Percentiles rank a stretch among this genome's conserved stretches.
Conservation (phyloP, 2,797 vertebrate genomes). For the Trachops cirrhosus region DNA sequence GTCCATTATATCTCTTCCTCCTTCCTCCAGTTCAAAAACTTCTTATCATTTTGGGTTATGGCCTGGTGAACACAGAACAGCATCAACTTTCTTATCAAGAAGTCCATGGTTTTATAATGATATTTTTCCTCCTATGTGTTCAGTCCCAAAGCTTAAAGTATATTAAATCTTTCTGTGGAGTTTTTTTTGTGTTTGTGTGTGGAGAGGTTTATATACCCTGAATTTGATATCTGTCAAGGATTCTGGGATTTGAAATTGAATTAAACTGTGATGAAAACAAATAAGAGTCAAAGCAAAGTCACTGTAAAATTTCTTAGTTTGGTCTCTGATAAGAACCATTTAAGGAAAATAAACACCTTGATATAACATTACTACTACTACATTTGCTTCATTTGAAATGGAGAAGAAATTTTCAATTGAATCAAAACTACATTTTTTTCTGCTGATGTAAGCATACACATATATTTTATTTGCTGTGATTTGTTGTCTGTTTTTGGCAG, state of each 20-base stretch:
- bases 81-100: background rate
- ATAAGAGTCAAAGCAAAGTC: slow-evolving; percentile 27
- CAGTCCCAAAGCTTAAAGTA: background rate
- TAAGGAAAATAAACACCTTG: slow-evolving; percentile 6
- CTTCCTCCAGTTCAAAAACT: background rate
- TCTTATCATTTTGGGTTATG: background rate
- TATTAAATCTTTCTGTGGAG: background rate
- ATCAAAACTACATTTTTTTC: slow-evolving; percentile 31
- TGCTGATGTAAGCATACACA: slow-evolving; percentile 21
- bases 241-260: background rate
- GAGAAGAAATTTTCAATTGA: slow-evolving; percentile 56
- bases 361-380: background rate
- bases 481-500: slow-evolving; percentile 25
- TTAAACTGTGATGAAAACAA: slow-evolving; percentile 21
- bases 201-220: background rate
- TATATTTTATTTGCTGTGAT: background rate
- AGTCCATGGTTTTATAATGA: background rate
- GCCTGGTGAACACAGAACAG: background rate
- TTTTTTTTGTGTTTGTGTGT: background rate
- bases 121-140: background rate
- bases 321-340: background rate
- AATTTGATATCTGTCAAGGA: background rate
- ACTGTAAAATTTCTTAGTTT: background rate
- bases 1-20: background rate
- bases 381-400: background rate